phyloP scores from a whole-genome alignment of 2,888 invertebrate genomes.

The Leptura quadrifasciata region DNA sequence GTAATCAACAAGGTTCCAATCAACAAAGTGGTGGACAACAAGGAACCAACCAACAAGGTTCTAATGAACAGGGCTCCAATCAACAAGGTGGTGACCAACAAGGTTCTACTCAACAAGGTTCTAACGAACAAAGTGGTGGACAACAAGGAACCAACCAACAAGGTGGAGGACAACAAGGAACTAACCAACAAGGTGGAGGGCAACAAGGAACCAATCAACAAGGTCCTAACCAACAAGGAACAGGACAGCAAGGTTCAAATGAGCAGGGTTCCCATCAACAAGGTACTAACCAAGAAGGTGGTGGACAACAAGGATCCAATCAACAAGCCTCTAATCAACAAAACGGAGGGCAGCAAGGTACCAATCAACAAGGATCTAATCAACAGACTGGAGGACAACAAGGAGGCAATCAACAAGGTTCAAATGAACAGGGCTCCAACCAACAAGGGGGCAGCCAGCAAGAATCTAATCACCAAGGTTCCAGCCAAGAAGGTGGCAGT shows the following conservation, averaged over 20 bases:
- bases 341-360: slow-evolving; percentile 15
- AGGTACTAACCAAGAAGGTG: slow-evolving; percentile 55
- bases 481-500: slow-evolving; percentile 46
- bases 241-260: neutral
- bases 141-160: slow-evolving; percentile 47
- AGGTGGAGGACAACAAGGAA: slow-evolving; percentile 37
- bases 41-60: slow-evolving; percentile 36
- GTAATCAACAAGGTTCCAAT: neutral
- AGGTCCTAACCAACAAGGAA: slow-evolving; percentile 44
- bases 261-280: slow-evolving; percentile 31
- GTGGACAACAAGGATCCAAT: neutral
- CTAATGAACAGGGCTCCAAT: slow-evolving; percentile 42
- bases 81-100: slow-evolving; percentile 48
- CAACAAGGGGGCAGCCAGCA: slow-evolving; percentile 54
- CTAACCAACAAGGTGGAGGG: slow-evolving; percentile 45
- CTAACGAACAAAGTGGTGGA: slow-evolving; percentile 45
- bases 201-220: slow-evolving; percentile 55
- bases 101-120: slow-evolving; percentile 37
- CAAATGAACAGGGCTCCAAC: slow-evolving; percentile 43
- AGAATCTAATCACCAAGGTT: slow-evolving; percentile 43
- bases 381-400: slow-evolving; percentile 28
- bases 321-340: slow-evolving; percentile 39
- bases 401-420: slow-evolving; percentile 45
- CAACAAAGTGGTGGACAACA: slow-evolving; percentile 38
- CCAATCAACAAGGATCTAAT: slow-evolving; percentile 26